phyloP scores from a whole-genome alignment of 2,797 vertebrate species.

The Alca torda region DNA sequence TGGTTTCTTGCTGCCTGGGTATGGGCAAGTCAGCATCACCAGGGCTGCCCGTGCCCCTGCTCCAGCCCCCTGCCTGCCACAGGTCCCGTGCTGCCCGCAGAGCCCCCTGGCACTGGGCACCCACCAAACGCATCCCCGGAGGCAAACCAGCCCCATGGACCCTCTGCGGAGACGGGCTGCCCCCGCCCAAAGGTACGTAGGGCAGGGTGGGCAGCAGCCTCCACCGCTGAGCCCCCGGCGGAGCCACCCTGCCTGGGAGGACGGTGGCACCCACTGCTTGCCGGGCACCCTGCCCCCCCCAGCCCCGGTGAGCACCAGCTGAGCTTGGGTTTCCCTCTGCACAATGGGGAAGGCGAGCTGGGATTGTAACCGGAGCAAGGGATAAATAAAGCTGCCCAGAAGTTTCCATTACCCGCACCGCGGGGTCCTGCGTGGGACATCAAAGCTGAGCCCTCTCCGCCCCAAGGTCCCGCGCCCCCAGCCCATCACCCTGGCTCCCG shows the following conservation, averaged over 20 bases:
- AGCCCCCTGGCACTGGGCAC: neutral
- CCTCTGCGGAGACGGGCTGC: accelerated
- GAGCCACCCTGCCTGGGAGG: neutral
- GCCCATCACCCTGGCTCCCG: neutral
- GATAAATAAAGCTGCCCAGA: conserved; percentile 62
- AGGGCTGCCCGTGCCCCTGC: neutral
- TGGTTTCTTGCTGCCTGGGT: neutral
- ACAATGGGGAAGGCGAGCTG: conserved; percentile 50
- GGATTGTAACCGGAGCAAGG: conserved; percentile 38
- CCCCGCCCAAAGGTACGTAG: accelerated
- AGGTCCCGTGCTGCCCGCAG: neutral
- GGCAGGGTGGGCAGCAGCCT: neutral
- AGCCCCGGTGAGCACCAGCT: neutral
- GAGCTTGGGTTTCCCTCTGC: conserved; percentile 29
- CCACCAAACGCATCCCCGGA: neutral
- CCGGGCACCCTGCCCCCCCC: neutral
- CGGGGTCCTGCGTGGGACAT: neutral
- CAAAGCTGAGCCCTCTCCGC: neutral
- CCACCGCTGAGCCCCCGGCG: accelerated
- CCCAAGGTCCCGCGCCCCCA: neutral
- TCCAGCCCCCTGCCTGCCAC: neutral
- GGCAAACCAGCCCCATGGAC: neutral
- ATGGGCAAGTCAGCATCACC: neutral
- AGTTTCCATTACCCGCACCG: conserved; percentile 53
- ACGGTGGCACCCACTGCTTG: neutral